Evolutionary conservation across 23 tunicate genomes (phyloP).

Genomic region (Corella eumyota): DNA sequence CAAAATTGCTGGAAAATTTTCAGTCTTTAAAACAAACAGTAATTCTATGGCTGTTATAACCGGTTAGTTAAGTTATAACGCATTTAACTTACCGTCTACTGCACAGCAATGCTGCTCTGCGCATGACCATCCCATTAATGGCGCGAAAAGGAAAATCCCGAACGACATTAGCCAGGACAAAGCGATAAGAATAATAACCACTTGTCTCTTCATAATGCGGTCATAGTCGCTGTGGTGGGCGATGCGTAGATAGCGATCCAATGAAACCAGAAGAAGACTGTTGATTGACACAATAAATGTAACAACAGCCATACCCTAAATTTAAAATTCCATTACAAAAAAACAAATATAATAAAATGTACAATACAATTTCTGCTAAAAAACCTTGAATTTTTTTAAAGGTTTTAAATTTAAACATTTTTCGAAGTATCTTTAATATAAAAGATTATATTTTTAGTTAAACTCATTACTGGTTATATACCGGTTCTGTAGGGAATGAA

Average conservation of each 20-base stretch:
- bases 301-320: slow-evolving; percentile 85
- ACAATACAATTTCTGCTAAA: not conserved
- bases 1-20: no score
- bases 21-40: no score
- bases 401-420: no score
- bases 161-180: slow-evolving; percentile 51
- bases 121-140: slow-evolving; percentile 79
- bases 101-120: slow-evolving; percentile 64
- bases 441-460: not conserved
- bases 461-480: no score
- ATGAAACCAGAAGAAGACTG: slow-evolving; percentile 78
- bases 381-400: no score
- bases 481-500: no score
- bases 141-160: slow-evolving; percentile 38
- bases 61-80: no score
- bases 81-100: slow-evolving; percentile 67
- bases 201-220: slow-evolving; percentile 17
- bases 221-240: slow-evolving; percentile 56
- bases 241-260: slow-evolving; percentile 83
- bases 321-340: no score
- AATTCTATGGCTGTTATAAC: no score
- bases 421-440: no score
- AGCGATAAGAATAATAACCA: slow-evolving; percentile 28
- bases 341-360: not conserved
- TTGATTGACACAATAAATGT: slow-evolving; percentile 84